Evolutionary conservation across 2,797 vertebrate genomes (phyloP), one percentile per base, ranked within the genome.

Genomic region (Phataginus tetradactyla): DNA sequence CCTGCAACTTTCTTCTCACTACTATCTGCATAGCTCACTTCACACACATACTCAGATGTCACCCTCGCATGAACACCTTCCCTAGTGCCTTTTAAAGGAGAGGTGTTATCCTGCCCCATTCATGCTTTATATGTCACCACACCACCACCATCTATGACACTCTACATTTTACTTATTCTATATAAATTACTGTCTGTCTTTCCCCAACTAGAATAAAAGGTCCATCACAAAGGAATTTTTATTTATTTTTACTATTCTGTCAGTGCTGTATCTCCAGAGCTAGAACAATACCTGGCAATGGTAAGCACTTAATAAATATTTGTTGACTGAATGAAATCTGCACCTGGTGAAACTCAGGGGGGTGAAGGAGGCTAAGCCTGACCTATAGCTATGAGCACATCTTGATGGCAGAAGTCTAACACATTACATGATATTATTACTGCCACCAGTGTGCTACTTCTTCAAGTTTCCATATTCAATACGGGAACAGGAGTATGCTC

Each of bases 1-100:
- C 9, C 68, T 71, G 64, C 63, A 94, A 68, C 37, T 95, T 81
- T 87, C 93, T 87, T 94, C 49, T 72, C 42, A 80, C 81, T 34
- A 85, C 37, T 91, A 25, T 39, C 83, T 93, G 2, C 37, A 89
- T 7, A 17, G 69, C 10, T 91, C 74, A 18, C 69, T 96, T 96
- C 75, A 75, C 34, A 42, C 64, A 74, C 53, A 86, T 94, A 23
- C 27, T 77, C 59, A 87, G 92, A 94, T 71, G 39, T 75, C 57
- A 90, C 4, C 32, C 72, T 95, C 42, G 85, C 59, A 51, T 49
- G 79, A 63, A 72, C 3, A 9, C 3, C 42, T 79, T 81, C 32
- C 61, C 42, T 55, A 53, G 29, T n/a, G 27, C 32, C 86, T 93
- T 97, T 63, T 29, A 61, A 86, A 89, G 37, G 25, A 11, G 2